These are phyloP conservation scores for Gastrophysa polygoni DNA, from an alignment of 2,888 invertebrate genomes.

Conservation along the genomic window DNA sequence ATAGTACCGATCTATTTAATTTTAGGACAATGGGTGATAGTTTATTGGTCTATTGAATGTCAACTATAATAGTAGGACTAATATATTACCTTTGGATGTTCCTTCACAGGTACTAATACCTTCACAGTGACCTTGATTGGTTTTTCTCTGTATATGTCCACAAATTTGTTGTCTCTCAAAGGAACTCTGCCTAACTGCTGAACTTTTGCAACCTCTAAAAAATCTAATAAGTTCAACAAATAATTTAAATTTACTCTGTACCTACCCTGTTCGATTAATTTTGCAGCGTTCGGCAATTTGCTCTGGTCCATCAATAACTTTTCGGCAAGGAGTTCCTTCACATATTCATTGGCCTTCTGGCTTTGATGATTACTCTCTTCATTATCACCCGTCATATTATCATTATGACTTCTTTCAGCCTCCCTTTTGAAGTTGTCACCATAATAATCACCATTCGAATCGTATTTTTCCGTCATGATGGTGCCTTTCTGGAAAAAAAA, in stretches of 20 bases:
- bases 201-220: conserved; percentile 73
- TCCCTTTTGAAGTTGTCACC: conserved; percentile 52
- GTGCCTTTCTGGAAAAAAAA: too few relatives aligned
- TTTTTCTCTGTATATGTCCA: conserved; percentile 85
- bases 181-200: conserved; percentile 60
- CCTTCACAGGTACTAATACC: conserved; percentile 83
- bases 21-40: too few relatives aligned
- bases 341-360: conserved; percentile 76
- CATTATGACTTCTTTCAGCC: conserved; percentile 3
- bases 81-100: conserved; percentile 78
- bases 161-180: conserved; percentile 71
- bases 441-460: conserved; percentile 54
- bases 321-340: conserved; percentile 68
- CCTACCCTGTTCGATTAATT: conserved; percentile 76
- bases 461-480: conserved; percentile 54
- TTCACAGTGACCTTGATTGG: conserved; percentile 86
- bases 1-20: too few relatives aligned
- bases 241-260: too few relatives aligned
- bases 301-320: conserved; percentile 44
- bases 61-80: conserved; percentile 97
- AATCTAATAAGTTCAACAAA: too few relatives aligned
- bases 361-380: conserved; percentile 37
- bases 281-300: conserved; percentile 69
- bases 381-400: conserved; percentile 23
- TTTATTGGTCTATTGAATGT: too few relatives aligned